Conservation (phyloP, 2,888 invertebrate genomes). For the Acleris literana region DNA sequence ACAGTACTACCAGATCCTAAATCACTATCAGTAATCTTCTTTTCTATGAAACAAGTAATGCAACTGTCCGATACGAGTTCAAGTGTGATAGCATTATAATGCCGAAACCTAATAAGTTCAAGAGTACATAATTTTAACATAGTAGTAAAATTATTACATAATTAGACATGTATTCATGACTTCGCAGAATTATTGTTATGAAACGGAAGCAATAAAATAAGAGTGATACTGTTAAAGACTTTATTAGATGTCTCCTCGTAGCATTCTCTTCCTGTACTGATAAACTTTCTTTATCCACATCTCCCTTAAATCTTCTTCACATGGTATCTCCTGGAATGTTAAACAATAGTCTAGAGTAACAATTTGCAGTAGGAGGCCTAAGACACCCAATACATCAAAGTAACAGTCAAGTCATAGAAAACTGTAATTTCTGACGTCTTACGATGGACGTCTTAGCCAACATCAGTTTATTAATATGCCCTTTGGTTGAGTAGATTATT, state of each 20-base stretch:
- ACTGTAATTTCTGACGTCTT: too few species aligned
- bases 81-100: background rate
- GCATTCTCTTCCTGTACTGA: conserved; percentile 85
- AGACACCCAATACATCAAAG: too few species aligned
- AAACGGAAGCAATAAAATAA: conserved; percentile 19
- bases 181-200: too few species aligned
- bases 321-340: conserved; percentile 85
- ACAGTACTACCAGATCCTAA: background rate
- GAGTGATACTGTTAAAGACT: conserved; percentile 10
- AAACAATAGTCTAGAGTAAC: conserved; percentile 4
- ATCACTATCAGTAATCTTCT: too few species aligned
- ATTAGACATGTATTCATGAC: too few species aligned
- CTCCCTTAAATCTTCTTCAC: conserved; percentile 87
- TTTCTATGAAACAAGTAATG: too few species aligned
- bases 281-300: conserved; percentile 90
- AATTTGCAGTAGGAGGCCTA: too few species aligned
- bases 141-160: too few species aligned
- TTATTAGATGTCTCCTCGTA: conserved; percentile 72
- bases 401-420: too few species aligned
- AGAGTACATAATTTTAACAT: background rate
- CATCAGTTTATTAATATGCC: too few species aligned
- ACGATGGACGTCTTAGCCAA: too few species aligned
- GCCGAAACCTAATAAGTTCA: background rate
- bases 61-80: background rate
- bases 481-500: too few species aligned